Base-by-base conservation (phyloP, 2,113 vertebrate species). In the Otus sunia region DNA sequence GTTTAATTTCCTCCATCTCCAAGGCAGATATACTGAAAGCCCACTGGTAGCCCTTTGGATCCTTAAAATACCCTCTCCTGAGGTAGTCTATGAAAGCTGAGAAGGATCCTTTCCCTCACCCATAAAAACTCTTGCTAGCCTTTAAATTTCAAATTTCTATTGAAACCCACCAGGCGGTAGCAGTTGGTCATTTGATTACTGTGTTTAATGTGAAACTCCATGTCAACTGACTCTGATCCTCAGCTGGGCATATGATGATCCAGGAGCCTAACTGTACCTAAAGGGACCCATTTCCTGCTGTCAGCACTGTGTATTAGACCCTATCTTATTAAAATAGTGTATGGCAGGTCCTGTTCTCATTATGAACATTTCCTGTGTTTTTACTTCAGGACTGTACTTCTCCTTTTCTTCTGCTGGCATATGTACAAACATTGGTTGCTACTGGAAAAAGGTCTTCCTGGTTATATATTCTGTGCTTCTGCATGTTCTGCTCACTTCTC, bases 101-200 rank as follows among this genome's bases (percentile, higher is more conserved):
- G 7, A 36, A 52, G 64, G 19, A 43, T 19, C 43, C 26, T 77
- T 77, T 5, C 13, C 11, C 12, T 66, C 5, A 4, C 5, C 11
- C 4, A 21, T 34, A 11, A 78, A 59, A 36, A 9, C 5, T 8
- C 3, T 67, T 74, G 30, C 13, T 58, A 43, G 6, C 7, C n/a
- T 52, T 37, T 58, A 27, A 15, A 41, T 81, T 87, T 60, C 14
- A 60, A 77, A 66, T 69, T 43, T 81, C n/a, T 49, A 0, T 53
- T 58, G 37, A 67, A 88, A 80, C 29, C 9, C 50, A 32, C 3
- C 10, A 62, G 9, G 4, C 0, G 0, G 20, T 53, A 63, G 4
- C 6, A 34, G 12, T 36, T 71, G 4, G 16, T 64, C 15, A 17
- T 72, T 56, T 12, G 18, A 29, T 41, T 36, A 41, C 7, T 12